A percentile compares a stretch with the other conserved stretches of the same genome.
These are phyloP conservation scores for Melanophora roralis DNA, from an alignment of 2,888 invertebrate genomes.

Conservation along the genomic window DNA sequence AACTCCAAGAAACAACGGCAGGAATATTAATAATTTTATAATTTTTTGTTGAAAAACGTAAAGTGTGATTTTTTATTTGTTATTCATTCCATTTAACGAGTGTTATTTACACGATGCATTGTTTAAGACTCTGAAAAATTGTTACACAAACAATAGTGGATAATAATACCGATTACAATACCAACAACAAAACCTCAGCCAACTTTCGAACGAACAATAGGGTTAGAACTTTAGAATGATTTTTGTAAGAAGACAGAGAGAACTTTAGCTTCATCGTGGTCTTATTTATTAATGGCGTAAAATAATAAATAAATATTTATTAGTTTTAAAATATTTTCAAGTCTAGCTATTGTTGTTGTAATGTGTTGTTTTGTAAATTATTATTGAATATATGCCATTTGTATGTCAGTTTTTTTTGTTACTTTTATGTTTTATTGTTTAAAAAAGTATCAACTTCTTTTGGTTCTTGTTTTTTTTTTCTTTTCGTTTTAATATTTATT, in stretches of 20 bases:
- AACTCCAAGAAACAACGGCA: neutral
- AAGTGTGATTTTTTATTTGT: conserved; percentile 20
- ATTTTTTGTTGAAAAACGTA: conserved; percentile 42
- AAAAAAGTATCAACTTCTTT: conserved; percentile 44
- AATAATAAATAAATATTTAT: conserved; percentile 65
- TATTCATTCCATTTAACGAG: conserved; percentile 25
- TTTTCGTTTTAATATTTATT: neutral
- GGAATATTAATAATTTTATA: conserved; percentile 52
- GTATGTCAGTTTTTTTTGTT: too few relatives aligned
- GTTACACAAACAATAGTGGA: conserved; percentile 63
- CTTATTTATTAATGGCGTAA: conserved; percentile 54
- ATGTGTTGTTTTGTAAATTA: neutral
- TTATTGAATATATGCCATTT: neutral
- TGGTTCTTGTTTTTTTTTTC: too few relatives aligned
- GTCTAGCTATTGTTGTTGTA: neutral
- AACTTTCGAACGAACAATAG: conserved; percentile 19
- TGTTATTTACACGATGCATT: conserved; percentile 22
- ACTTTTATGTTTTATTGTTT: neutral
- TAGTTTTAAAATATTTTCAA: conserved; percentile 56
- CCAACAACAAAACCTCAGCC: conserved; percentile 25
- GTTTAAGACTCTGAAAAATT: conserved; percentile 61
- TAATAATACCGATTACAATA: conserved; percentile 58
- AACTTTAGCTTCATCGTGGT: too few relatives aligned
- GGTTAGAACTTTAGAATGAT: too few relatives aligned
- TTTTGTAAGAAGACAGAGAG: too few relatives aligned